phyloP scores from a whole-genome alignment of 2,797 vertebrate species.

The Enteromius unitaeniatus region DNA sequence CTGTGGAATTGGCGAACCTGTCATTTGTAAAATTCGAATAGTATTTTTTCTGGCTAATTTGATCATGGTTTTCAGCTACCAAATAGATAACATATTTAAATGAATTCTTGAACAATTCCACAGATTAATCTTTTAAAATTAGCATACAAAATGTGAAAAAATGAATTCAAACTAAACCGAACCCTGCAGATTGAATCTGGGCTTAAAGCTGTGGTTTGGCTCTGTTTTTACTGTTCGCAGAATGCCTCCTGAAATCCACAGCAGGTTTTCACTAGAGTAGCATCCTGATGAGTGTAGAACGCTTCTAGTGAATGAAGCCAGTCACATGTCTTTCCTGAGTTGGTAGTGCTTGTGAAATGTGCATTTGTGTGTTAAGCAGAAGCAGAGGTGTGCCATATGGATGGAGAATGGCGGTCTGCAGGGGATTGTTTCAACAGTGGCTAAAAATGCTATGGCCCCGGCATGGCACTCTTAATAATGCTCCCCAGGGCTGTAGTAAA shows the following conservation, averaged over 20 bases:
- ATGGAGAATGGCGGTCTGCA: constrained; percentile 68
- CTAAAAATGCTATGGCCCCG: constrained; percentile 43
- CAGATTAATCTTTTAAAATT: neutral
- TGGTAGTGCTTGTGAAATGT: constrained; percentile 6
- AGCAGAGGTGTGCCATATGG: constrained; percentile 75
- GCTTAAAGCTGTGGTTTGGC: neutral
- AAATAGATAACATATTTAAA: neutral
- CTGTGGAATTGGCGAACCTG: neutral
- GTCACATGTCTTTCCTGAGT: neutral
- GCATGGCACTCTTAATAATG: constrained; percentile 63
- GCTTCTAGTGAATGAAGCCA: constrained; percentile 29
- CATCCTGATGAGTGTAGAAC: neutral
- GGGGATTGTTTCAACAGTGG: constrained; percentile 68
- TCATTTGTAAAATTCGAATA: neutral
- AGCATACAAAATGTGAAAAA: neutral
- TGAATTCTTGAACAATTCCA: neutral
- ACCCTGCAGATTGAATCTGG: neutral
- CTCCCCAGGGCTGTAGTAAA: constrained; percentile 64
- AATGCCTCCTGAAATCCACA: neutral
- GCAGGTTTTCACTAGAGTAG: neutral
- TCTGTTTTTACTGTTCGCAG: neutral
- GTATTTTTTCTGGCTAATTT: neutral
- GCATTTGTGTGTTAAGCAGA: constrained; percentile 48
- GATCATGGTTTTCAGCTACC: neutral
- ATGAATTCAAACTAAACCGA: neutral